Conservation (phyloP, 2,113 vertebrate species). For the Nothobranchius furzeri region DNA sequence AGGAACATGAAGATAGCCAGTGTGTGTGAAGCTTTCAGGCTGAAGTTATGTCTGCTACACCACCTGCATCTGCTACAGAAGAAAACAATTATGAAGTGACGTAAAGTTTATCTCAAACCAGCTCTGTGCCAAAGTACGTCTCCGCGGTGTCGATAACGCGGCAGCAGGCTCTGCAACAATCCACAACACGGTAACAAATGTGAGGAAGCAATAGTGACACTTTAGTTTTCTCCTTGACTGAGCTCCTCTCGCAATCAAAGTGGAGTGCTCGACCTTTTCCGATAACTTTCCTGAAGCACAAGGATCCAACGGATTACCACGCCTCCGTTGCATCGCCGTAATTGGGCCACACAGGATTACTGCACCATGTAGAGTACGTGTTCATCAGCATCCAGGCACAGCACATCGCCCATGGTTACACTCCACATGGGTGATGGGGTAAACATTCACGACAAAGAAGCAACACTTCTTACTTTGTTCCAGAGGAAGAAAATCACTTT, state of each 20-base stretch:
- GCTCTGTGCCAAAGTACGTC: not conserved
- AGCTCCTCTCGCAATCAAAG: constrained; percentile 9
- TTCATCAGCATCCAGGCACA: constrained; percentile 12
- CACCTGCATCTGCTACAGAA: not conserved
- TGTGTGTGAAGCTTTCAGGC: constrained; percentile 4
- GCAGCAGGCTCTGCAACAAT: not conserved
- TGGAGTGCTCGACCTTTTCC: constrained; percentile 17
- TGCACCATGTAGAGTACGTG: constrained; percentile 3
- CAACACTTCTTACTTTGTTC: not conserved
- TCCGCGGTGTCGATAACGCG: not conserved
- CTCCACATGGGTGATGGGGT: not conserved
- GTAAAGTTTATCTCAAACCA: not conserved
- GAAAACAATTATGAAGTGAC: not conserved
- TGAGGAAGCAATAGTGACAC: constrained; percentile 22
- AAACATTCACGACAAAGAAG: constrained; percentile 23
- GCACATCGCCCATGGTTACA: not conserved
- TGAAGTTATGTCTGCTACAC: constrained; percentile 6
- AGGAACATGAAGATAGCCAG: not conserved
- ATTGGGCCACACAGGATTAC: constrained; percentile 4
- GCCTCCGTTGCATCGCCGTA: constrained; percentile 12
- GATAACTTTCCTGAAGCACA: constrained; percentile 23
- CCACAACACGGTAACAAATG: constrained; percentile 7
- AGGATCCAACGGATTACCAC: constrained; percentile 19
- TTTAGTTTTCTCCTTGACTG: constrained; percentile 23
- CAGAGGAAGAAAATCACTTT: not conserved